Percentiles rank a stretch among this genome's conserved stretches.
Conservation (phyloP, 2,797 vertebrate genomes). For the Myotis planiceps region DNA sequence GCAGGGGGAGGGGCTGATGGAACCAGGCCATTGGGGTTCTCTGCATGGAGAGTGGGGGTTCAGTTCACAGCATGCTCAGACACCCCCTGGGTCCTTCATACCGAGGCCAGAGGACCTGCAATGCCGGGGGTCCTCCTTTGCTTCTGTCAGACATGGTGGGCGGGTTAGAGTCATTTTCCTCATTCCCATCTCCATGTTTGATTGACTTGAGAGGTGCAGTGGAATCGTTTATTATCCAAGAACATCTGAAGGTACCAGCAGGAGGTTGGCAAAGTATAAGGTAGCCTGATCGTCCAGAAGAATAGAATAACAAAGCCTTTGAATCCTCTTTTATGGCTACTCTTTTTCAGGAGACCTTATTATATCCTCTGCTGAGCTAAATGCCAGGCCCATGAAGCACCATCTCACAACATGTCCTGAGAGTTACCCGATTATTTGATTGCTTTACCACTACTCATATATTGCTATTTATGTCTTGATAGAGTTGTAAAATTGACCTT, state of each 20-base stretch:
- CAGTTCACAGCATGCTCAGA: neutral
- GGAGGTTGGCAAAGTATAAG: neutral
- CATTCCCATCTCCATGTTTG: neutral
- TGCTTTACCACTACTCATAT: neutral
- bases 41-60: neutral
- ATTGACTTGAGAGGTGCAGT: neutral
- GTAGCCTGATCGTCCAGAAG: neutral
- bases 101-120: neutral
- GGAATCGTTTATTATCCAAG: neutral
- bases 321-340: neutral
- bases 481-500: constrained; percentile 53
- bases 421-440: neutral
- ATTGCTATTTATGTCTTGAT: neutral
- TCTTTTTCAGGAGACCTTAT: neutral
- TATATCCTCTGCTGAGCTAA: neutral
- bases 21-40: neutral
- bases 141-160: neutral
- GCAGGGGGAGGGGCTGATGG: neutral
- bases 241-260: neutral
- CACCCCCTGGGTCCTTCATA: fast-evolving
- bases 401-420: neutral
- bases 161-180: neutral
- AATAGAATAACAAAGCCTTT: neutral
- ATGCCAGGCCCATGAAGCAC: neutral
- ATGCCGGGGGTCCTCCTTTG: neutral